Evolutionary conservation across 2,888 invertebrate genomes (phyloP), one percentile per base, ranked within the genome.

Genomic region (Crossocerus cetratus): DNA sequence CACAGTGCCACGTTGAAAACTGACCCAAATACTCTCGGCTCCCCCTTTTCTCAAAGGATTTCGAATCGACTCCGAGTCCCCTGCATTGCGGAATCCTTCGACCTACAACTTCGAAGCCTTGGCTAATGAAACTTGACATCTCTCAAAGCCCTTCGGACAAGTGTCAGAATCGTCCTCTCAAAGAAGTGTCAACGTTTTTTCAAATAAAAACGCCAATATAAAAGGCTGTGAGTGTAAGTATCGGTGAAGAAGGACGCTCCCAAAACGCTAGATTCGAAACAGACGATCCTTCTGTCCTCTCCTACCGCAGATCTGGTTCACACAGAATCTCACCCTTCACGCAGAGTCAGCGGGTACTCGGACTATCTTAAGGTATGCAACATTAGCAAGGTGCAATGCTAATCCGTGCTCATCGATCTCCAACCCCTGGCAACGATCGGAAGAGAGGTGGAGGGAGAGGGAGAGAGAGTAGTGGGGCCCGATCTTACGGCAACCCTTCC

Each of bases 381-480:
- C 76, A 80, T 82, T 77, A 82, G 76, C 74, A 69, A 69, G 72
- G 77, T 65, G 76, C 83, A 85, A 88, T 87, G 87, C 86, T 88
- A 89, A 88, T 89, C 85, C 86, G 83, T 77, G 86, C 85, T 88
- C 87, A 88, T 89, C 88, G 89, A 89, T 89, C 87, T 88, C 81
- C 86, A 88, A 87, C 86, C 84, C 86, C 84, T 84, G 73, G 80
- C 60, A 76, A 76, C 76, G 84, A 84, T 83, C 81, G 83, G 76
- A 79, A 84, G 85, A 82, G n/a, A n/a, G n/a, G n/a, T n/a, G n/a
- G n/a, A n/a, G 83, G 76, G 78, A 84, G 85, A 82, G 83, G 76
- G 78, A 84, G 85, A 82, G 75, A 78, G 63, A 80, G 78, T 78
- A 80, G 70, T 75, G 67, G 70, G 73, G 44, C 55, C 69, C 85